A percentile compares a stretch with the other conserved stretches of the same genome.
These are phyloP conservation scores for Salticus scenicus DNA, from an alignment of 2,888 invertebrate species.

Conservation along the genomic window DNA sequence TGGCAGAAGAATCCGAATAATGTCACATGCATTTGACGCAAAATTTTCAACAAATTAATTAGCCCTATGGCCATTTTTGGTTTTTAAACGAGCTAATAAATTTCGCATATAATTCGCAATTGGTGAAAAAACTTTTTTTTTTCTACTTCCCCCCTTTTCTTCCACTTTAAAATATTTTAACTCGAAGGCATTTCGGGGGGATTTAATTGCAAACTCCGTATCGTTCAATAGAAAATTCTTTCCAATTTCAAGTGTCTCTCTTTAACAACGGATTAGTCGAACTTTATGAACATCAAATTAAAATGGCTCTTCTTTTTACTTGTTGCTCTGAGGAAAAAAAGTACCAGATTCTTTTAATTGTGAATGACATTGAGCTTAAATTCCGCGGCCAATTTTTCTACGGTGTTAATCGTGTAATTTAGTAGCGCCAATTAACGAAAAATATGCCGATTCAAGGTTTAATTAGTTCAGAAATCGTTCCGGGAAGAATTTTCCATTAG, in stretches of 20 bases:
- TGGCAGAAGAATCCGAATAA: conserved; percentile 33
- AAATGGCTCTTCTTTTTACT: conserved; percentile 31
- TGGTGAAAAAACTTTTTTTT: conserved; percentile 19
- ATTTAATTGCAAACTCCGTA: conserved; percentile 53
- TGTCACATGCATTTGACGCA: conserved; percentile 53
- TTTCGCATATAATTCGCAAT: conserved; percentile 52
- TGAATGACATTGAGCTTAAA: conserved; percentile 19
- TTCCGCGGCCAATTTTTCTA: conserved; percentile 36
- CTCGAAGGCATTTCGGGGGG: conserved; percentile 36
- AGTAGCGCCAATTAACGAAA: conserved; percentile 51
- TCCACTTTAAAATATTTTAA: conserved; percentile 41
- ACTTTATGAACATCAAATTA: conserved; percentile 33
- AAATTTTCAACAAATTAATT: conserved; percentile 64
- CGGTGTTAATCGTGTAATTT: conserved; percentile 51
- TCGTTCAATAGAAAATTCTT: conserved; percentile 55
- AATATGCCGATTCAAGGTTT: conserved; percentile 43
- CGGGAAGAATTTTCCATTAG: conserved; percentile 9
- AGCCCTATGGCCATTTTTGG: conserved; percentile 47
- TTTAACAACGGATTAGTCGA: conserved; percentile 52
- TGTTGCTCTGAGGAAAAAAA: background rate
- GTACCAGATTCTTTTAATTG: conserved; percentile 24
- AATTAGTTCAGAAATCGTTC: conserved; percentile 20
- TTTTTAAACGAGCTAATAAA: conserved; percentile 68
- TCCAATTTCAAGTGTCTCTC: conserved; percentile 30
- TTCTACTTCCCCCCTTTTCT: background rate